These are phyloP conservation scores for Synanthedon tipuliformis DNA, from an alignment of 2,888 invertebrate species.

Conservation along the genomic window DNA sequence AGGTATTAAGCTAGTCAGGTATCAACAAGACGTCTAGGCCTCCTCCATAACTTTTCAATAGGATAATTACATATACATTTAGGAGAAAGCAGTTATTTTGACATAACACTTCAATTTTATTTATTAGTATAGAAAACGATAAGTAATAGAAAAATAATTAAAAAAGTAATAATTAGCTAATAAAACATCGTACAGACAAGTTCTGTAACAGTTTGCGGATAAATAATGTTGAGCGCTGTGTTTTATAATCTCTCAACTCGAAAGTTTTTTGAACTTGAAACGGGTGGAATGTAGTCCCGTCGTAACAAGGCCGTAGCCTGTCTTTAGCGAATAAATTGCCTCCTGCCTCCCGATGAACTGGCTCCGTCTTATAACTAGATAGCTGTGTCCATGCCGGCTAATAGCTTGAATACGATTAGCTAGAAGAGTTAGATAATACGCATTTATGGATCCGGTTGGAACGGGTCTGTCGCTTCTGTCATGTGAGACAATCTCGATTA, in stretches of 20 bases:
- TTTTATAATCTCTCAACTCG: conserved; percentile 36
- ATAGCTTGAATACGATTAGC: conserved; percentile 49
- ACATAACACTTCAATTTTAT: too few relatives aligned
- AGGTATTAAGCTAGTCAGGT: too few relatives aligned
- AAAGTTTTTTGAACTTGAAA: conserved; percentile 45
- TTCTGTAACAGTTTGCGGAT: not conserved
- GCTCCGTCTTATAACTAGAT: conserved; percentile 24
- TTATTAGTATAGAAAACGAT: too few relatives aligned
- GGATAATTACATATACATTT: too few relatives aligned
- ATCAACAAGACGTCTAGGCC: too few relatives aligned
- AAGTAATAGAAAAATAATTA: too few relatives aligned
- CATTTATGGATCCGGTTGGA: conserved; percentile 27
- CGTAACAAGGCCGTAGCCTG: conserved; percentile 45
- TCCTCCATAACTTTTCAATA: too few relatives aligned
- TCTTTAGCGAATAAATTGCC: conserved; percentile 61
- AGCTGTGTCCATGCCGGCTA: conserved; percentile 29
- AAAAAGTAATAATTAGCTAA: too few relatives aligned
- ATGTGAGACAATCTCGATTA: not conserved
- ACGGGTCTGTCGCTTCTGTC: conserved; percentile 15
- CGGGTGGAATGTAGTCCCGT: conserved; percentile 49
- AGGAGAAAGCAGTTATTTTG: too few relatives aligned
- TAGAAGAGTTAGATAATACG: conserved; percentile 37
- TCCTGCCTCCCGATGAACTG: conserved; percentile 47
- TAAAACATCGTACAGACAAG: not conserved
- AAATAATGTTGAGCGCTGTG: conserved; percentile 12